Evolutionary conservation across 1,140 invertebrate genomes (phyloP).

Genomic region (Bathynomus jamesi): DNA sequence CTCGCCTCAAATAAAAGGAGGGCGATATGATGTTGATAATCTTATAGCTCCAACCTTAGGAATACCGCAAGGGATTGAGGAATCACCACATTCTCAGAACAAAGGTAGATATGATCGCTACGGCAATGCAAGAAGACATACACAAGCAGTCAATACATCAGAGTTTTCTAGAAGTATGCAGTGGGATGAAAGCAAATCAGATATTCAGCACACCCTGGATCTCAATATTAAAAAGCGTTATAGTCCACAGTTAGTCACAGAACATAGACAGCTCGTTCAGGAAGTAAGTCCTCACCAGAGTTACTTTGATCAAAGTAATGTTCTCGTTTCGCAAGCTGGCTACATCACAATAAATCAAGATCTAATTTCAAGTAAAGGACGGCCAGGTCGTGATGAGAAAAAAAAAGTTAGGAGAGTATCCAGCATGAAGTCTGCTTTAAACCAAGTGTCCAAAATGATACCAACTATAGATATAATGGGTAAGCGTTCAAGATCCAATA

Average conservation of each 20-base stretch:
- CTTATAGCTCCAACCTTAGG: no score
- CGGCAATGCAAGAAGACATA: slow-evolving; percentile 27
- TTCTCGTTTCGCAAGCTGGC: slow-evolving; percentile 71
- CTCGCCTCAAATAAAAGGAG: neutral
- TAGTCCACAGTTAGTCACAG: slow-evolving; percentile 23
- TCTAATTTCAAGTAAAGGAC: slow-evolving; percentile 14
- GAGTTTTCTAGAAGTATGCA: slow-evolving; percentile 15
- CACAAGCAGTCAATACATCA: slow-evolving; percentile 23
- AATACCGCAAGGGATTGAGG: neutral
- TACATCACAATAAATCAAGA: slow-evolving; percentile 66
- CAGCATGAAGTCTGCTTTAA: slow-evolving; percentile 69
- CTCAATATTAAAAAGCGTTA: slow-evolving; percentile 20
- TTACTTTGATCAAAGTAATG: slow-evolving; percentile 39
- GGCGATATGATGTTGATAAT: neutral
- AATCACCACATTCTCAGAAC: neutral
- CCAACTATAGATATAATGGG: slow-evolving; percentile 65
- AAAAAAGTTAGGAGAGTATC: slow-evolving; percentile 53
- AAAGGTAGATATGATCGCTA: slow-evolving; percentile 27
- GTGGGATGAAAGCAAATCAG: slow-evolving; percentile 24
- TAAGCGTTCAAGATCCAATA: slow-evolving; percentile 68
- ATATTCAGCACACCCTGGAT: slow-evolving; percentile 23
- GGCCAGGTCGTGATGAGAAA: slow-evolving; percentile 20
- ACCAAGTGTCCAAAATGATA: slow-evolving; percentile 66
- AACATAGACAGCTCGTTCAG: slow-evolving; percentile 47
- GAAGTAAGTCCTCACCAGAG: slow-evolving; percentile 39